phyloP scores from a whole-genome alignment of 1,140 invertebrate genomes.

The Gryon sp. region DNA sequence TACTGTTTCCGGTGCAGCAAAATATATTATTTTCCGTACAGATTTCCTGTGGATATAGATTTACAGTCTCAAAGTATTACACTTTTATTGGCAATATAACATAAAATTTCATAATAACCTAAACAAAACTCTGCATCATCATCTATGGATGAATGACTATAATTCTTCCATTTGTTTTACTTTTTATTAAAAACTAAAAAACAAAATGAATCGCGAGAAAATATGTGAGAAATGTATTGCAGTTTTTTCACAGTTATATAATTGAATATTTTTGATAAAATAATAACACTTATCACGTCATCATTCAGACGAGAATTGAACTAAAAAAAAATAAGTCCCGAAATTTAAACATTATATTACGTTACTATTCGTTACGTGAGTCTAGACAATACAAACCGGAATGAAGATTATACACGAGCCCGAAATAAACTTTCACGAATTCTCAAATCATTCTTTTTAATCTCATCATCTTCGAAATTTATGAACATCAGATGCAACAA shows the following conservation, averaged over 20 bases:
- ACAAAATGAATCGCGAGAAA: too few relatives aligned
- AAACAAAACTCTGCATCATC: too few relatives aligned
- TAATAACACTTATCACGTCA: conserved; percentile 41
- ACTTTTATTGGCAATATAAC: conserved; percentile 15
- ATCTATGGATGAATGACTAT: too few relatives aligned
- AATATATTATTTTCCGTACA: conserved; percentile 26
- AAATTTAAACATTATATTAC: conserved; percentile 53
- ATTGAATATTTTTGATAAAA: conserved; percentile 17
- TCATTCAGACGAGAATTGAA: conserved; percentile 16
- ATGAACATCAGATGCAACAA: conserved; percentile 37
- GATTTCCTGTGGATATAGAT: conserved; percentile 16
- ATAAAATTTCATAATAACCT: too few relatives aligned
- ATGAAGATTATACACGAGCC: conserved; percentile 34
- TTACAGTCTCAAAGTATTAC: conserved; percentile 4
- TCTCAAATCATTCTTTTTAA: conserved; percentile 23
- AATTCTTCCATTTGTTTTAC: too few relatives aligned
- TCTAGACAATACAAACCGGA: conserved; percentile 39
- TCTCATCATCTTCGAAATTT: conserved; percentile 31
- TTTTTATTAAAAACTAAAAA: too few relatives aligned
- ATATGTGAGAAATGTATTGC: too few relatives aligned
- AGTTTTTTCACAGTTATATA: conserved; percentile 14
- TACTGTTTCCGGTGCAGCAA: conserved; percentile 24
- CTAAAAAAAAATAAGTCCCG: conserved; percentile 11
- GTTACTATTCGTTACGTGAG: conserved; percentile 46
- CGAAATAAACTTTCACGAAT: conserved; percentile 53